phyloP scores from a whole-genome alignment of 2,113 vertebrate genomes.

The Psilopogon haemacephalus region DNA sequence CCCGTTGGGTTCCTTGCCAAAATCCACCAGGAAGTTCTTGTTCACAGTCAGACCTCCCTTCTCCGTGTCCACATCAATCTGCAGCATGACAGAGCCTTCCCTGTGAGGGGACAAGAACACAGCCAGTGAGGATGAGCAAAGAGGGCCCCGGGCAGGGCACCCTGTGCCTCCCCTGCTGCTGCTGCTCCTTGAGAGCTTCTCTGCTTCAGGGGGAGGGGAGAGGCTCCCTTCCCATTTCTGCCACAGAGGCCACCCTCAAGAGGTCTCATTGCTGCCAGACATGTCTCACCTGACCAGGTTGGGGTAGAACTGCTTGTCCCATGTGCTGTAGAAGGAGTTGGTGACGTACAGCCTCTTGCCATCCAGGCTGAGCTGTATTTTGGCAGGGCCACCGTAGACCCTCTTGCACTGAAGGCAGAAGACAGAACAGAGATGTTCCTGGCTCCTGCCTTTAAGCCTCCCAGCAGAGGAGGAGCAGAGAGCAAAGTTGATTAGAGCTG shows the following conservation, averaged over 20 bases:
- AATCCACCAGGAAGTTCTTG: constrained; percentile 90
- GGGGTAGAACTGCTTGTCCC: constrained; percentile 96
- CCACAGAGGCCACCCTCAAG: accelerated
- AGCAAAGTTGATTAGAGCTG: background rate
- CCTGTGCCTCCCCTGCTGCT: background rate
- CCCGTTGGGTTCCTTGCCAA: constrained; percentile 86
- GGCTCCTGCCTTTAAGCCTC: background rate
- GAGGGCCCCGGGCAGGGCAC: accelerated
- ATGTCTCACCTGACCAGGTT: constrained; percentile 80
- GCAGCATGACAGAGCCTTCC: constrained; percentile 89
- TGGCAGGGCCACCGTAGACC: constrained; percentile 83
- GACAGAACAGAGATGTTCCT: background rate
- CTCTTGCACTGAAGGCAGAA: constrained; percentile 79
- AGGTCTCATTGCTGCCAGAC: background rate
- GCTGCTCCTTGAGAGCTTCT: background rate
- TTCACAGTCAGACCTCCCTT: constrained; percentile 83
- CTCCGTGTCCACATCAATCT: constrained; percentile 84
- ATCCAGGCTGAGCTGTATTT: constrained; percentile 91
- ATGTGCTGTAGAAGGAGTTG: constrained; percentile 89
- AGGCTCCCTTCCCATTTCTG: accelerated
- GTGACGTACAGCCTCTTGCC: constrained; percentile 88
- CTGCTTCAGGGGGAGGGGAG: background rate
- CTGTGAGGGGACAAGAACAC: constrained; percentile 59
- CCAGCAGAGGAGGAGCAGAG: background rate
- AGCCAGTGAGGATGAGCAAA: background rate